phyloP scores from a whole-genome alignment of 2,888 invertebrate genomes.

The Diarsia mendica region DNA sequence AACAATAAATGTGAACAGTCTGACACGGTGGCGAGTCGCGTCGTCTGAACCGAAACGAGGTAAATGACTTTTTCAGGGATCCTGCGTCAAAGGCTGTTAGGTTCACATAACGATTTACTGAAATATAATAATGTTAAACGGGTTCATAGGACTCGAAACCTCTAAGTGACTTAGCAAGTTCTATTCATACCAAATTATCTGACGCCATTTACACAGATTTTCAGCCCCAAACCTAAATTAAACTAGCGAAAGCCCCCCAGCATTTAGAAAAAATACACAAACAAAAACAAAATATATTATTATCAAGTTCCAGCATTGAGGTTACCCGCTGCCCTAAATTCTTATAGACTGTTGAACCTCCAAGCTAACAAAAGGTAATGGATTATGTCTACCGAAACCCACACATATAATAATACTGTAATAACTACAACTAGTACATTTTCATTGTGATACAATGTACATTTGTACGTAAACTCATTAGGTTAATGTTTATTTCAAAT shows the following conservation, averaged over 20 bases:
- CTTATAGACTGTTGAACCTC: conserved; percentile 20
- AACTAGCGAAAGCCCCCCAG: background rate
- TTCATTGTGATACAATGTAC: background rate
- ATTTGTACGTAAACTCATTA: conserved; percentile 11
- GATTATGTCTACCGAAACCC: conserved; percentile 34
- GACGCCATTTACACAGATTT: background rate
- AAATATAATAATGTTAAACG: background rate
- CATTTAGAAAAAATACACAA: background rate
- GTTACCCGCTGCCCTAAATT: conserved; percentile 45
- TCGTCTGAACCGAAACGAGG: background rate
- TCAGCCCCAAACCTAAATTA: conserved; percentile 11
- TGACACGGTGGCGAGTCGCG: background rate
- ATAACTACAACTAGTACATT: conserved; percentile 6
- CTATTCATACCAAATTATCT: too few relatives aligned
- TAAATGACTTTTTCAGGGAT: background rate
- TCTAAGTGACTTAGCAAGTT: too few relatives aligned
- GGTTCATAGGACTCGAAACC: background rate
- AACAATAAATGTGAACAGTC: background rate
- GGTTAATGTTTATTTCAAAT: conserved; percentile 24
- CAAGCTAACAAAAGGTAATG: conserved; percentile 37
- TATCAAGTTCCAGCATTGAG: conserved; percentile 23
- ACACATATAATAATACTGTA: background rate
- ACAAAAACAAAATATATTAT: conserved; percentile 4
- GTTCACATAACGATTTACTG: background rate
- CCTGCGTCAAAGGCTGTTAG: background rate